These are phyloP conservation scores for Pelobates fuscus DNA, from an alignment of 2,113 vertebrate species.

Conservation along the genomic window DNA sequence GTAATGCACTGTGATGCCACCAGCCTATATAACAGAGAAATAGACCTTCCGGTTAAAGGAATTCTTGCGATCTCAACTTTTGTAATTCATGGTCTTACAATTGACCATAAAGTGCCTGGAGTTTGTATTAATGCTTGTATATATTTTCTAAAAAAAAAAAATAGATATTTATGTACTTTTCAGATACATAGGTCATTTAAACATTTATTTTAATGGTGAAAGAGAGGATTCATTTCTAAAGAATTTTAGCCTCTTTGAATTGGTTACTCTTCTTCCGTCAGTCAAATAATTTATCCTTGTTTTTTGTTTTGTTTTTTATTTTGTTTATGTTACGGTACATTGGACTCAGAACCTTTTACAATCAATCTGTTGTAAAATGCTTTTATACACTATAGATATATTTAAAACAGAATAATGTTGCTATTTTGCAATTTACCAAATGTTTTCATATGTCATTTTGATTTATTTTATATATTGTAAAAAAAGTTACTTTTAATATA, in stretches of 20 bases:
- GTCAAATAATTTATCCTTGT: conserved; percentile 31
- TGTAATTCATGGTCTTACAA: conserved; percentile 32
- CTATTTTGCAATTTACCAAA: conserved; percentile 48
- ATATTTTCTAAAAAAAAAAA: conserved; percentile 30
- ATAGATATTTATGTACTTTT: conserved; percentile 43
- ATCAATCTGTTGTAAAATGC: conserved; percentile 17
- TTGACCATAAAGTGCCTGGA: conserved; percentile 37
- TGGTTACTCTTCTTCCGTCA: conserved; percentile 1
- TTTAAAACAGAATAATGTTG: conserved; percentile 45
- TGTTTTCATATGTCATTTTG: conserved; percentile 38
- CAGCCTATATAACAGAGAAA: neutral
- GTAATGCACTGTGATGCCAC: conserved; percentile 23
- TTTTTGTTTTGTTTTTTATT: neutral
- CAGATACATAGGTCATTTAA: conserved; percentile 26
- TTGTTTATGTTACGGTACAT: conserved; percentile 10
- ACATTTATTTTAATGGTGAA: conserved; percentile 5
- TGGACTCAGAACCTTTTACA: conserved; percentile 17
- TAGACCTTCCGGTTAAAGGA: conserved; percentile 3
- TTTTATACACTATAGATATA: conserved; percentile 50
- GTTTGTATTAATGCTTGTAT: conserved; percentile 16
- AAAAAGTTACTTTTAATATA: conserved; percentile 50
- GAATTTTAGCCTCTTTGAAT: neutral
- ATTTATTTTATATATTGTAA: conserved; percentile 52
- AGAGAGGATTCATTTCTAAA: neutral
- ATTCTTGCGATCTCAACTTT: neutral